phyloP scores from a whole-genome alignment of 2,888 invertebrate genomes.

The Drosophila lacicola region DNA sequence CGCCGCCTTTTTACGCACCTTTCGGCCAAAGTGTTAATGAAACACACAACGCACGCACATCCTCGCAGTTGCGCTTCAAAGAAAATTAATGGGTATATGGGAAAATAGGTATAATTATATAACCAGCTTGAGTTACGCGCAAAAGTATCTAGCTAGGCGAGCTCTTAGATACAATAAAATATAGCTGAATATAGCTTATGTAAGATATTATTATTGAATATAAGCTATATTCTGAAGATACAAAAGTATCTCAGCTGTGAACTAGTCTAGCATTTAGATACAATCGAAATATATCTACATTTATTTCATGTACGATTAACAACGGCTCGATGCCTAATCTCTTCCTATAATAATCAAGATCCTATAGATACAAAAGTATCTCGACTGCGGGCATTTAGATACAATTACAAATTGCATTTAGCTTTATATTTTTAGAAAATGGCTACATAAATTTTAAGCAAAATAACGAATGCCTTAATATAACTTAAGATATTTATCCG shows the following conservation, averaged over 20 bases:
- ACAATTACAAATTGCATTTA: too few relatives aligned
- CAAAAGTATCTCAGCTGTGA: background rate
- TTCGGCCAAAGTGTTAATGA: constrained; percentile 73
- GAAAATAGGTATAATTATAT: constrained; percentile 20
- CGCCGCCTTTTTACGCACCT: constrained; percentile 63
- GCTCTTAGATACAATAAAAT: background rate
- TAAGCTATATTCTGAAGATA: background rate
- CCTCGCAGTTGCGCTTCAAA: constrained; percentile 30
- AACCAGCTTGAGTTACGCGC: background rate
- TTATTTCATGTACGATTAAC: too few relatives aligned
- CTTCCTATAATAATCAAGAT: too few relatives aligned
- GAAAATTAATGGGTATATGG: constrained; percentile 23
- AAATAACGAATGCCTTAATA: too few relatives aligned
- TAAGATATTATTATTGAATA: too few relatives aligned
- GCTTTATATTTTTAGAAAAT: too few relatives aligned
- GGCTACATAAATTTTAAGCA: too few relatives aligned
- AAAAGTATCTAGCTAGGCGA: background rate
- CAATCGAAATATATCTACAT: background rate
- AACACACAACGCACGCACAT: constrained; percentile 63
- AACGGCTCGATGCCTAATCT: too few relatives aligned
- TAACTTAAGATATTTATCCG: too few relatives aligned
- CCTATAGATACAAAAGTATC: too few relatives aligned
- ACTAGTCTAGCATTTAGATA: background rate
- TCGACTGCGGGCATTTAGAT: too few relatives aligned
- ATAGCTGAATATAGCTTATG: background rate